Base-by-base conservation (phyloP, 2,888 invertebrate genomes). In the Trichogramma evanescens region DNA sequence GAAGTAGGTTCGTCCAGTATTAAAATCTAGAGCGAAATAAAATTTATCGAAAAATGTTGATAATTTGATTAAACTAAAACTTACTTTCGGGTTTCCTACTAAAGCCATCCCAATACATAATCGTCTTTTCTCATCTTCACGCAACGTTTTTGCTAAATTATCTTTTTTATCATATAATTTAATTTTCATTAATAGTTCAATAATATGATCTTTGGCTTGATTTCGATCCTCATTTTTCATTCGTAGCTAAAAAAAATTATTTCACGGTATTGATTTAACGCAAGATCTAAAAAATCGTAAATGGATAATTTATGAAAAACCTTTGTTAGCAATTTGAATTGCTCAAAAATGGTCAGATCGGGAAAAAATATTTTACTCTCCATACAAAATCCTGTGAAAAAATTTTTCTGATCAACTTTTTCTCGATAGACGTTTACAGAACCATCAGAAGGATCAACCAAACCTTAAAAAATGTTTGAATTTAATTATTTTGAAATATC, bases 61-160 rank as follows among this genome's bases (percentile, higher is more conserved):
- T 45, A 45, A 45, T 3, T 45, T 45, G 45, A 9, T 53, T 42
- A 44, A 53, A 53, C 13, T 38, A 9, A 46, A 43, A 66, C 63
- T 65, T 65, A 80, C 80, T 68, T 80, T 83, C 5, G 91, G 87
- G 63, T 85, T 84, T 1, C 92, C 92, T 40, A 91, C 84, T 54
- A 93, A 81, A 1, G 93, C 90, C 72, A 92, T 89, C 10, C 88
- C 92, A 38, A 94, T 82, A 56, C 89, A 91, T 56, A 95, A 77
- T 65, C 93, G 89, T 51, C 95, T 82, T 78, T 92, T 90, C 86
- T 94, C 94, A n/a, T 95, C 95, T 6, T 94, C 94, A 0, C 94
- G 95, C 61, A 95, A 78, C 51, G 83, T 81, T 41, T 75, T 74
- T 0, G 87, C 84, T 64, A 82, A 74, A 41, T 79, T 79, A 67